Evolutionary conservation across 2,888 invertebrate species (phyloP), one percentile per base, ranked within the genome.

Genomic region (Caenorhabditis uteleia): DNA sequence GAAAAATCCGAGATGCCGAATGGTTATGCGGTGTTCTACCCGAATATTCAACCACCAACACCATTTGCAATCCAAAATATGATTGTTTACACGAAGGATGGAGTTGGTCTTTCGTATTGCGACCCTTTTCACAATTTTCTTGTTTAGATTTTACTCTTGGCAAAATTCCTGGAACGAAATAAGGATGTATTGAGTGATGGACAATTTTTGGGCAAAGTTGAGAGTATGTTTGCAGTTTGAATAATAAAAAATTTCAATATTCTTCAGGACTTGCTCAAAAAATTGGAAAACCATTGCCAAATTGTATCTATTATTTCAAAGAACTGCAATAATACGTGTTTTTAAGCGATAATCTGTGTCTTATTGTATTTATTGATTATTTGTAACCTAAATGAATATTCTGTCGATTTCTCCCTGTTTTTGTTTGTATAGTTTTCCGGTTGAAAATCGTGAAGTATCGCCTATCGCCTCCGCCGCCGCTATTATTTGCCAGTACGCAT

Each of bases 1-100:
- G 55, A 55, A 16, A 29, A 33, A 4, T 55, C 65, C 0, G 23
- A 36, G 7, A 14, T 23, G 18, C 23, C 36, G 0, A 65, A 65
- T 38, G 68, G 59, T 3, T 68, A 39, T 39, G 27, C 58, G 0
- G 45, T 31, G 20, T 69, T 69, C 39, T 26, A 39, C 12, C 54
- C 57, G 1, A 51, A 51, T 12, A n/a, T 18, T 1, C 20, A 14
- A 7, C 33, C 33, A n/a, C 55, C 58, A 2, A 25, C n/a, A 7
- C 23, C 55, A 4, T 16, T 34, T 2, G 7, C 20, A 2, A 12
- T 56, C 14, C 53, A 38, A 7, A 21, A 45, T 23, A 3, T 62
- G 3, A 18, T 39, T 1, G 55, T 68, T 5, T 29, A 42, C 5
- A n/a, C 58, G 3, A 39, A 46, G 2, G 23, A 47, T 23, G 18